Evolutionary conservation across 1,140 invertebrate genomes (phyloP).

Genomic region (Hetaerina americana): DNA sequence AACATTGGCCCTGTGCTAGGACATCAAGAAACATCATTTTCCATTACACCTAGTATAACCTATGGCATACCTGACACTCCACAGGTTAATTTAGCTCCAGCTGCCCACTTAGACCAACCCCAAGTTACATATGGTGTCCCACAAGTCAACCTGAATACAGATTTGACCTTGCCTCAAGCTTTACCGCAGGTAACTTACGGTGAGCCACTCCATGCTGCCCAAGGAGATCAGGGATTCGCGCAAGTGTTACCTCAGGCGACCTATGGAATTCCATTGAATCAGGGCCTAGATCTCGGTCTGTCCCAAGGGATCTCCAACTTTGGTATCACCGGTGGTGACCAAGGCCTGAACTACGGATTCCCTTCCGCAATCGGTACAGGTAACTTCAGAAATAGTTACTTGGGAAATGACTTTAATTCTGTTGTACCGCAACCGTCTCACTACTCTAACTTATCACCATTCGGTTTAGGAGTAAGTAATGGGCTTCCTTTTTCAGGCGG

Average conservation of each 20-base stretch:
- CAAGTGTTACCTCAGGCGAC: background rate
- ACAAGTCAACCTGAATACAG: background rate
- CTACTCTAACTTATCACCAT: background rate
- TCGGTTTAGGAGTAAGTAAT: background rate
- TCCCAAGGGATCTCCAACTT: background rate
- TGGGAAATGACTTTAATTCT: background rate
- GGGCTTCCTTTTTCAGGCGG: background rate
- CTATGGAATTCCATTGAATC: background rate
- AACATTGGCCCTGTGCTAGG: too few relatives aligned
- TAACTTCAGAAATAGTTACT: background rate
- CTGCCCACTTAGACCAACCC: slow-evolving; percentile 18
- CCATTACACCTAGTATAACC: slow-evolving; percentile 22
- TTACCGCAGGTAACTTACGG: background rate
- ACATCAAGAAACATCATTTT: background rate
- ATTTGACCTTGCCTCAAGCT: background rate
- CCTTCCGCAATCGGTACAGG: background rate
- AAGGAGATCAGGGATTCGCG: too few relatives aligned
- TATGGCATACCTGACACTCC: slow-evolving; percentile 31
- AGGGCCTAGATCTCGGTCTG: background rate
- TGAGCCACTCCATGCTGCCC: background rate
- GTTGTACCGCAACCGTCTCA: background rate
- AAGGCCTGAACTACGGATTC: background rate
- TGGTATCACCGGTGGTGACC: background rate
- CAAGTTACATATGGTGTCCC: background rate
- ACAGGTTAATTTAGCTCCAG: too few relatives aligned